These are phyloP conservation scores for Clusia tigrina DNA, from an alignment of 2,888 invertebrate genomes.

Conservation along the genomic window DNA sequence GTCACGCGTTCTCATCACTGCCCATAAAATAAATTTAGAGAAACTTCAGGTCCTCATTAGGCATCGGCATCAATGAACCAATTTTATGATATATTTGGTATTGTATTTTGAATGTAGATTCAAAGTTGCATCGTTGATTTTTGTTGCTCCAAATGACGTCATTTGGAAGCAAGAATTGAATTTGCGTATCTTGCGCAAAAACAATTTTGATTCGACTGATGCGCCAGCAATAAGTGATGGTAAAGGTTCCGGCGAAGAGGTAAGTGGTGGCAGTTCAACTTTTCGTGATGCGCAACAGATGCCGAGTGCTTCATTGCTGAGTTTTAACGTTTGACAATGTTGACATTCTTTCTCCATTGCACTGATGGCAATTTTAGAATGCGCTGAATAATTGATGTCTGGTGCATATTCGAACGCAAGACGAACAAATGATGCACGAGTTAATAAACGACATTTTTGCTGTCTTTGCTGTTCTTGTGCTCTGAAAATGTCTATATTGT, in stretches of 20 bases:
- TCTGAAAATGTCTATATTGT: no score
- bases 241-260: background rate
- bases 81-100: slow-evolving; percentile 16
- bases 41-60: slow-evolving; percentile 14
- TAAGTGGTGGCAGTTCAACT: no score
- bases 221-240: background rate
- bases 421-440: no score
- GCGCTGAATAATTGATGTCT: no score
- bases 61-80: slow-evolving; percentile 16
- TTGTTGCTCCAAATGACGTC: background rate
- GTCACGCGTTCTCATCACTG: slow-evolving; percentile 35
- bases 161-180: background rate
- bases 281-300: no score
- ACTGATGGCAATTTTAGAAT: no score
- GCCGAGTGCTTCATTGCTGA: no score
- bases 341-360: no score
- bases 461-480: no score
- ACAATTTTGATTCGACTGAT: background rate
- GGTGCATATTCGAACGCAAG: no score
- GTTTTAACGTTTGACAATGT: no score
- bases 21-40: slow-evolving; percentile 35
- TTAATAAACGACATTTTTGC: no score
- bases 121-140: background rate
- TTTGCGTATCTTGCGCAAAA: background rate
- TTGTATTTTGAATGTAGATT: slow-evolving; percentile 18